These are phyloP conservation scores for Tricholauxania praeusta DNA, from an alignment of 2,888 invertebrate species.

Conservation along the genomic window DNA sequence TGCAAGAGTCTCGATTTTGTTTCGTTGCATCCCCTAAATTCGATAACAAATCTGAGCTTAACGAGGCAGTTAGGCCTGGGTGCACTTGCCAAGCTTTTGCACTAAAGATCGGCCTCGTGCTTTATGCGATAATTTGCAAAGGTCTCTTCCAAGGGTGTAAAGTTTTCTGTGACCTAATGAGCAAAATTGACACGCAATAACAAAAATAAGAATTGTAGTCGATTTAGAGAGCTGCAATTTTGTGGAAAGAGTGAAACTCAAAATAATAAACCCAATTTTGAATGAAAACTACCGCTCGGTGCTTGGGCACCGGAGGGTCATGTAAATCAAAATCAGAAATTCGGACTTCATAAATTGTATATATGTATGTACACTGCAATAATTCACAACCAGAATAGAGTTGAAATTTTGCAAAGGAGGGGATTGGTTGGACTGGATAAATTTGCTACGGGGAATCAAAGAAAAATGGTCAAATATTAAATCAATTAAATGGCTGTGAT, in stretches of 20 bases:
- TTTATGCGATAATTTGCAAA: constrained; percentile 65
- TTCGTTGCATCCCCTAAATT: too few relatives aligned
- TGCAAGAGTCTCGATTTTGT: too few relatives aligned
- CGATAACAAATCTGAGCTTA: too few relatives aligned
- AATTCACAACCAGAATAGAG: constrained; percentile 41
- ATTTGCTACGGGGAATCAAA: constrained; percentile 31
- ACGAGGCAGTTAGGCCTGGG: neutral
- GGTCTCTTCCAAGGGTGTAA: constrained; percentile 63
- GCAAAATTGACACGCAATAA: neutral
- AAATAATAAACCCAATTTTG: constrained; percentile 5
- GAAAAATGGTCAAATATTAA: constrained; percentile 20
- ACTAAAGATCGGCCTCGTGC: constrained; percentile 63
- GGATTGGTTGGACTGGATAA: too few relatives aligned
- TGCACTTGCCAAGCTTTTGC: constrained; percentile 7
- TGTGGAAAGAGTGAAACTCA: neutral
- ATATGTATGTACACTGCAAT: constrained; percentile 60
- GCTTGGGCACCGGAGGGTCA: constrained; percentile 26
- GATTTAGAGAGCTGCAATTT: constrained; percentile 32
- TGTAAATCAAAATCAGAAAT: neutral
- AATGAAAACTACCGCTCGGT: neutral
- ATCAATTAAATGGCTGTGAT: neutral
- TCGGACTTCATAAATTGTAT: constrained; percentile 48
- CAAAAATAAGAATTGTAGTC: too few relatives aligned
- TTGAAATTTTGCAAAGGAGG: too few relatives aligned
- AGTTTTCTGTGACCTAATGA: constrained; percentile 42